These are phyloP conservation scores for Cricetomys ansorgei DNA, from an alignment of 2,113 vertebrate species.

Conservation along the genomic window DNA sequence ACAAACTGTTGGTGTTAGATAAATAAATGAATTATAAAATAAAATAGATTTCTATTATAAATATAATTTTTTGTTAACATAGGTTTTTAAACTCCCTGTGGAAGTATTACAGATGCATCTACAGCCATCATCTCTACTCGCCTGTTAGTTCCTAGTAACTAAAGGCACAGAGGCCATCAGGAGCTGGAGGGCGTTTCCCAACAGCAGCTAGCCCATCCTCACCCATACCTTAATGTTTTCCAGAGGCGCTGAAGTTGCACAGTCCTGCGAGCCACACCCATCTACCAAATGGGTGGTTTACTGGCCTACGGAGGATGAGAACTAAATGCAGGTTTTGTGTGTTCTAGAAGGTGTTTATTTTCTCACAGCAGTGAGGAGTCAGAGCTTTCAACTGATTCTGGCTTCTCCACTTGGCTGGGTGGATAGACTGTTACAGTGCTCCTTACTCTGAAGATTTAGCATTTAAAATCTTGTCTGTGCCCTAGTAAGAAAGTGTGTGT, in stretches of 20 bases:
- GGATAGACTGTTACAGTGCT: neutral
- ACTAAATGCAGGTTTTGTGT: slow-evolving; percentile 75
- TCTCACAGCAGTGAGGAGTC: slow-evolving; percentile 53
- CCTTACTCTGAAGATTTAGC: neutral
- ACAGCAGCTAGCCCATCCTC: neutral
- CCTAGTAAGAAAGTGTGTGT: neutral
- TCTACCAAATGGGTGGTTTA: slow-evolving; percentile 65
- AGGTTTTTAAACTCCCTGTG: neutral
- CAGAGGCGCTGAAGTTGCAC: fast-evolving
- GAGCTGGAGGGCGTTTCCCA: neutral
- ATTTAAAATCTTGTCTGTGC: neutral
- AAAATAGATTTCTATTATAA: slow-evolving; percentile 21
- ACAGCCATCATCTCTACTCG: neutral
- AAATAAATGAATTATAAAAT: neutral
- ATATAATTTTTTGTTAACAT: neutral
- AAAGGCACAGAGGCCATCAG: neutral
- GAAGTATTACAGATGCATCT: neutral
- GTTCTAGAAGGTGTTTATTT: slow-evolving; percentile 74
- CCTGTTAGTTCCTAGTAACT: neutral
- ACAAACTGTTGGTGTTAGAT: neutral
- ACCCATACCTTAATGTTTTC: neutral
- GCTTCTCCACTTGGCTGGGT: slow-evolving; percentile 9
- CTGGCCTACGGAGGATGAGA: slow-evolving; percentile 29
- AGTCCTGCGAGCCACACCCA: slow-evolving; percentile 21
- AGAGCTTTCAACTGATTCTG: slow-evolving; percentile 45